A percentile compares a stretch with the other conserved stretches of the same genome.
Conservation (phyloP, 1,140 invertebrate species). For the Dufourea novaeangliae region DNA sequence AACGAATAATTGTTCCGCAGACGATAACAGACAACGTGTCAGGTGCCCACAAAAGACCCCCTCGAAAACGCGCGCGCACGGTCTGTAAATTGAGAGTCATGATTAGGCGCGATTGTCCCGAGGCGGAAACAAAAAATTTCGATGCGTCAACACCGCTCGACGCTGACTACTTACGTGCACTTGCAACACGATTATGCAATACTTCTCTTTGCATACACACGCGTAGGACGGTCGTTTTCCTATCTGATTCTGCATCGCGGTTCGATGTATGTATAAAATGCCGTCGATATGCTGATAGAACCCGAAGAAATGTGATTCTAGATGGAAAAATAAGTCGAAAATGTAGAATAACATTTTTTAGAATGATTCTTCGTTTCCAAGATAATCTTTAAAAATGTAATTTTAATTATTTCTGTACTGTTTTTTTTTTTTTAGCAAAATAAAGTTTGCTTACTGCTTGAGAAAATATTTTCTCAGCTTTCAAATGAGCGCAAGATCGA, state of each 20-base stretch:
- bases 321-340: too few relatives aligned
- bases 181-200: constrained; percentile 31
- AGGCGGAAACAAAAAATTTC: constrained; percentile 27
- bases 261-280: too few relatives aligned
- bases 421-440: too few relatives aligned
- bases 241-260: background rate
- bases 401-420: too few relatives aligned
- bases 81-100: background rate
- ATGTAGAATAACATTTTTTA: too few relatives aligned
- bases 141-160: constrained; percentile 1
- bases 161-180: background rate
- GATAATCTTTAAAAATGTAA: too few relatives aligned
- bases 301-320: too few relatives aligned
- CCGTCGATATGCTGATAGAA: too few relatives aligned
- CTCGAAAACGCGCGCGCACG: background rate
- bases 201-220: background rate
- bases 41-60: background rate
- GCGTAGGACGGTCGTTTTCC: constrained; percentile 2
- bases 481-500: too few relatives aligned
- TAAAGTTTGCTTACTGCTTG: too few relatives aligned
- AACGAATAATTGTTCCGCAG: background rate
- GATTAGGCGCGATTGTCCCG: background rate
- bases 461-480: too few relatives aligned
- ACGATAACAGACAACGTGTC: background rate
- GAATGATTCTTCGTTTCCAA: too few relatives aligned